A percentile compares a stretch with the other conserved stretches of the same genome.
These are phyloP conservation scores for Aphaenogaster ashmeadi DNA, from an alignment of 1,140 invertebrate genomes.

Conservation along the genomic window DNA sequence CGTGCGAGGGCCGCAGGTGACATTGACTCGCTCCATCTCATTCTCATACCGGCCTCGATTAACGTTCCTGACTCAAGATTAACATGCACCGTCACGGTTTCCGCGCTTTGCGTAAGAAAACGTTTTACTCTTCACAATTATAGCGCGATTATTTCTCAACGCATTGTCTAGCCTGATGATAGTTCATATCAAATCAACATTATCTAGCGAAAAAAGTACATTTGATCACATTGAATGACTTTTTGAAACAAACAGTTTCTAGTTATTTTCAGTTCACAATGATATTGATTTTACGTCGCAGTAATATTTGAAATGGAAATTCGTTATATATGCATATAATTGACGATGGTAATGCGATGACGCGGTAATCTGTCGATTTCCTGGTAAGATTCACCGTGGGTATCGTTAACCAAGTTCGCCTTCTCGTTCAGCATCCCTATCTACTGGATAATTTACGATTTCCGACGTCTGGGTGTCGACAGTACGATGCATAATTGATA, in stretches of 20 bases:
- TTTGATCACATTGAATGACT: neutral
- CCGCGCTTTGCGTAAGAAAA: constrained; percentile 38
- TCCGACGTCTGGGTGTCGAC: constrained; percentile 43
- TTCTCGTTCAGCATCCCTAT: constrained; percentile 41
- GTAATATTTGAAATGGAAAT: neutral
- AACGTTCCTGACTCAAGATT: constrained; percentile 8
- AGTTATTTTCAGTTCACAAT: neutral
- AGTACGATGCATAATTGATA: constrained; percentile 51
- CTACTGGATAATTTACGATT: constrained; percentile 56
- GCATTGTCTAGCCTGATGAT: neutral
- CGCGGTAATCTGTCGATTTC: constrained; percentile 54
- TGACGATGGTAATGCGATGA: neutral
- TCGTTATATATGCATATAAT: neutral
- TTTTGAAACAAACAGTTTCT: neutral
- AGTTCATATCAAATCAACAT: neutral
- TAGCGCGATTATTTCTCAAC: neutral
- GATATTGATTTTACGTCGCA: neutral
- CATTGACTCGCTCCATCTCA: constrained; percentile 22
- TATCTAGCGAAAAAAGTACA: neutral
- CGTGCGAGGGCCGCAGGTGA: neutral
- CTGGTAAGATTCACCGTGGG: constrained; percentile 30
- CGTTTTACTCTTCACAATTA: constrained; percentile 5
- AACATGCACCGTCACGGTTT: constrained; percentile 54
- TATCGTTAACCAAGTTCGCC: constrained; percentile 60
- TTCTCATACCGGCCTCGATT: constrained; percentile 35